Evolutionary conservation across 2,888 invertebrate species (phyloP), one percentile per base, ranked within the genome.

Genomic region (Stenotaenia linearis): DNA sequence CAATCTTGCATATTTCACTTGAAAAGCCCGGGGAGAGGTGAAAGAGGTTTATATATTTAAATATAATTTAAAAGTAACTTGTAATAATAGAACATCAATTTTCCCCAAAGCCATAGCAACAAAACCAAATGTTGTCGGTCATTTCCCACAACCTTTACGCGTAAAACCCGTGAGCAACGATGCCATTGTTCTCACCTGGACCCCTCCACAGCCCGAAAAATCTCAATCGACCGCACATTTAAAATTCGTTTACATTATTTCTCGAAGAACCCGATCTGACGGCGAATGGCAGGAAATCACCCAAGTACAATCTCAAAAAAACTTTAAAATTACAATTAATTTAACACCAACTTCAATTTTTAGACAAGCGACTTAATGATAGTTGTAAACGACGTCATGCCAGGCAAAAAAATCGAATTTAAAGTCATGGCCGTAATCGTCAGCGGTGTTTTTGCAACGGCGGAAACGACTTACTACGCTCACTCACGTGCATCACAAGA

Each of bases 211-310:
- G n/a, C n/a, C 50, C 7, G 50, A 1, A 2, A 50, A 18, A 50
- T 18, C 7, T 50, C 50, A 50, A 50, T 6, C 50, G 18, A 28
- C 10, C 25, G 4, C 69, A 25, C 12, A 10, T 4, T 0, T 12
- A 28, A 69, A 69, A 28, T 69, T 69, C 25, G 69, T 69, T 69
- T 69, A 69, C 28, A 28, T 69, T 25, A 12, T 69, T 28, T 69
- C 3, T 1, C 23, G n/a, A 28, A 25, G 69, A 28, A 15, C 69
- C 23, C n/a, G 50, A 50, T 25, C 9, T 10, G 28, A 12, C 10
- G 25, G 69, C 23, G 69, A 69, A 69, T 69, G 69, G 69, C 69
- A 69, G n/a, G 69, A 69, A 69, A 69, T 69, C 23, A 28, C 9
- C 0, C 69, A 69, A 69, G 69, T 69, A 69, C 10, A 15, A 23